Percentiles rank a stretch among this genome's conserved stretches.
Conservation (phyloP, 2,888 invertebrate species). For the Dioctria linearis region DNA sequence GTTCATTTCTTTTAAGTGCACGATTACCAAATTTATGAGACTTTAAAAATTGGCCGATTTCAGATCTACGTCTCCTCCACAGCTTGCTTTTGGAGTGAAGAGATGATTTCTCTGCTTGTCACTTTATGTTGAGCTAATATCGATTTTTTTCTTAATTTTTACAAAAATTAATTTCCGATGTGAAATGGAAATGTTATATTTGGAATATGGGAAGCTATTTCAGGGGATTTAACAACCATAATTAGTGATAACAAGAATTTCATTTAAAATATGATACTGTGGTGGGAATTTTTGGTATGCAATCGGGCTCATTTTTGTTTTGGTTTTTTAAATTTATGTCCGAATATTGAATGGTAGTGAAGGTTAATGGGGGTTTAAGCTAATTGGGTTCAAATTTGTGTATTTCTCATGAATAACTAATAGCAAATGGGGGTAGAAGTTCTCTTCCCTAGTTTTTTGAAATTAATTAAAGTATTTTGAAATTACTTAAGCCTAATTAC, state of each 20-base stretch:
- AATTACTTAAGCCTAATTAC: too few species aligned
- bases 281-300: background rate
- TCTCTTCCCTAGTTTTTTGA: too few species aligned
- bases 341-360: background rate
- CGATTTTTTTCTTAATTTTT: conserved; percentile 14
- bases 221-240: conserved; percentile 41
- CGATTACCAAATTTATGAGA: conserved; percentile 50
- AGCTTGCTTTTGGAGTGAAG: background rate
- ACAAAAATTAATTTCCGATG: conserved; percentile 33
- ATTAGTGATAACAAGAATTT: conserved; percentile 49
- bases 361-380: background rate
- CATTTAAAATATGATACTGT: background rate
- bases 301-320: background rate
- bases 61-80: conserved; percentile 12
- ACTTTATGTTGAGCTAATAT: conserved; percentile 10
- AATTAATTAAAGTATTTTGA: too few species aligned
- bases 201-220: conserved; percentile 47
- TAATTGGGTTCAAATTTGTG: background rate
- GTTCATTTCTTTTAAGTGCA: conserved; percentile 49
- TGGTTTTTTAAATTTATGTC: background rate
- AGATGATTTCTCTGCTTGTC: conserved; percentile 1
- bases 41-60: conserved; percentile 42
- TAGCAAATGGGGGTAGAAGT: background rate
- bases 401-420: background rate
- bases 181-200: conserved; percentile 42